Evolutionary conservation across 2,888 invertebrate species (phyloP), one percentile per base, ranked within the genome.

Genomic region (Heliconius sara): DNA sequence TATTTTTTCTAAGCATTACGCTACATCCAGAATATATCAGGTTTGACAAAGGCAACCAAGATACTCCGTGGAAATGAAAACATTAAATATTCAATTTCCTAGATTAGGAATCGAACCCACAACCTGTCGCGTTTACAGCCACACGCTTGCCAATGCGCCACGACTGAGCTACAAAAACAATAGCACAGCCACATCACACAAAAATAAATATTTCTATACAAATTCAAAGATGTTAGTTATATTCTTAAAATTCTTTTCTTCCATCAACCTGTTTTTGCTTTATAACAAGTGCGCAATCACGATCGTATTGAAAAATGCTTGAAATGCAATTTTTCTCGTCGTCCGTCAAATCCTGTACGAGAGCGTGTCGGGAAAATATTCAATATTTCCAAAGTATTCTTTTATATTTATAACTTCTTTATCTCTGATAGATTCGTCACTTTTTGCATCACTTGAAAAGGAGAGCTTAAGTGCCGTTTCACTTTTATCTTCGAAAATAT

Each of bases 251-350:
- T 16, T 47, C 0, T 22, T 52, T 52, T 76, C 47, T 22, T 52
- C 30, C 27, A 34, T 39, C 63, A 43, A 65, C 27, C 65, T 43
- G 75, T 43, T 75, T 75, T 75, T 75, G 25, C 75, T 47, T 27
- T 12, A 27, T 75, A 75, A 75, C 65, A 65, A 75, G 75, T 75
- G 66, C 75, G 66, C 75, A 75, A 75, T 75, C 75, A 75, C 75
- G 75, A 65, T 16, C 75, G 22, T 75, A 75, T 75, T 66, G 75
- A 30, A 66, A 60, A 75, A 75, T 65, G 65, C 43, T 43, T 66
- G 47, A 30, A 66, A 66, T 47, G 47, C 66, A 75, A 75, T 75
- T 75, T 75, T 66, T 75, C 75, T 47, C 75, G 19, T 75, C 75
- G 65, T 75, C 75, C 75, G 27, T 75, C 75, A 75, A 66, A 63